phyloP scores from a whole-genome alignment of 1,140 invertebrate genomes.

The Ptiloglossa arizonensis region DNA sequence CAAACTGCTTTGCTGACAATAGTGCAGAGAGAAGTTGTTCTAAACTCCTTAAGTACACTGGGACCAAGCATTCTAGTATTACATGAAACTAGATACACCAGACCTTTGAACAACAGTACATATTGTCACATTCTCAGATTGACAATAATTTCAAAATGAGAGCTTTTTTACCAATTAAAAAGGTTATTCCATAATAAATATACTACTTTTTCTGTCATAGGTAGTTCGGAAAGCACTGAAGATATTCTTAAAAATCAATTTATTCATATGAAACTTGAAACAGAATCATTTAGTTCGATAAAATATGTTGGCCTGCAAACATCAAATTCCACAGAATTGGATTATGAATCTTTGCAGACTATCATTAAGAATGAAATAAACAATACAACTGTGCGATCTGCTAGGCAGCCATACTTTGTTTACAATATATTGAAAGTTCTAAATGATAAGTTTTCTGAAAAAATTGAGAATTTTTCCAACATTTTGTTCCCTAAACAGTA shows the following conservation, averaged over 20 bases:
- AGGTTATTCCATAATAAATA: constrained; percentile 2
- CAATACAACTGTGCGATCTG: constrained; percentile 87
- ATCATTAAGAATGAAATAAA: constrained; percentile 83
- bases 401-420: constrained; percentile 85
- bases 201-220: constrained; percentile 70
- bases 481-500: constrained; percentile 90
- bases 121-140: constrained; percentile 56
- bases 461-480: constrained; percentile 84
- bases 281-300: constrained; percentile 89
- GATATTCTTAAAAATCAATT: constrained; percentile 86
- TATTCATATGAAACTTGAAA: constrained; percentile 84
- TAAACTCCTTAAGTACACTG: constrained; percentile 81
- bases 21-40: constrained; percentile 81
- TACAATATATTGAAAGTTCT: constrained; percentile 87
- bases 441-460: constrained; percentile 90
- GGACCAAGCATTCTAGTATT: constrained; percentile 91
- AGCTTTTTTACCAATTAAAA: background rate
- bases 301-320: constrained; percentile 87
- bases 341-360: constrained; percentile 81
- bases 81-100: constrained; percentile 91
- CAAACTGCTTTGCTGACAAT: constrained; percentile 84
- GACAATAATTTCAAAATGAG: constrained; percentile 58
- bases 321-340: constrained; percentile 79
- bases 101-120: constrained; percentile 80
- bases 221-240: constrained; percentile 85